Evolutionary conservation across 2,797 vertebrate genomes (phyloP).

Genomic region (Melanotaenia parkinsoni): DNA sequence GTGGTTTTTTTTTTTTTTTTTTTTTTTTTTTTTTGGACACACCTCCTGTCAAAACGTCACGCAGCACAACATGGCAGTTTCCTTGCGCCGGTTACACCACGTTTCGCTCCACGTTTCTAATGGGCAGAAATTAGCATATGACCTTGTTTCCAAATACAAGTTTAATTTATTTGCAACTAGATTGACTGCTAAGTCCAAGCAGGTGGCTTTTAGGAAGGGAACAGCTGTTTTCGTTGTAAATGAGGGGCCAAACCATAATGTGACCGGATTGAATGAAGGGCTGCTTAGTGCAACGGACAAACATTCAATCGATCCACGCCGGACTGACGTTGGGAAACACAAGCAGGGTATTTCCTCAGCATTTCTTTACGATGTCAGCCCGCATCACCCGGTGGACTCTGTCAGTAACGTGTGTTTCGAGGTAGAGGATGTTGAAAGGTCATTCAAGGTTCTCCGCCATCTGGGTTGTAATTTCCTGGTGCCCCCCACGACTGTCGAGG

Average conservation of each 20-base stretch:
- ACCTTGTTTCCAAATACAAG: slow-evolving; percentile 85
- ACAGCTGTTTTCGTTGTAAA: slow-evolving; percentile 88
- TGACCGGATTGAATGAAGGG: slow-evolving; percentile 33
- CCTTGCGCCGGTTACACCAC: slow-evolving; percentile 86
- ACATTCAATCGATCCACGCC: not conserved
- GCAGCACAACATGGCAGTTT: slow-evolving; percentile 83
- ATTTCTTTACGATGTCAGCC: slow-evolving; percentile 83
- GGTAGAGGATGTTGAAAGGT: slow-evolving; percentile 83
- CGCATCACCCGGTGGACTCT: slow-evolving; percentile 79
- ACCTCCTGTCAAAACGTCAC: slow-evolving; percentile 52
- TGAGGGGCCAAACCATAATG: slow-evolving; percentile 61
- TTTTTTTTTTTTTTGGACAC: slow-evolving; percentile 42
- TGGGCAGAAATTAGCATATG: slow-evolving; percentile 78
- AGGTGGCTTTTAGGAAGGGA: slow-evolving; percentile 88
- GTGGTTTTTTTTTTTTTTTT: not conserved
- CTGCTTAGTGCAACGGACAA: not conserved
- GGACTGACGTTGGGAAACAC: not conserved
- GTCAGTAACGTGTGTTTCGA: slow-evolving; percentile 93
- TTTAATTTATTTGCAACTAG: slow-evolving; percentile 86
- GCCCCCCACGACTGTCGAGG: slow-evolving; percentile 83
- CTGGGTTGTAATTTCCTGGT: slow-evolving; percentile 86
- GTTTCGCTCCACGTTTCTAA: slow-evolving; percentile 88
- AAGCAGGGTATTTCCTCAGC: not conserved
- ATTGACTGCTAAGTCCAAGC: slow-evolving; percentile 74
- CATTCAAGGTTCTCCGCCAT: slow-evolving; percentile 75